phyloP scores from a whole-genome alignment of 2,888 invertebrate genomes.

The Dolichomitus sp. region DNA sequence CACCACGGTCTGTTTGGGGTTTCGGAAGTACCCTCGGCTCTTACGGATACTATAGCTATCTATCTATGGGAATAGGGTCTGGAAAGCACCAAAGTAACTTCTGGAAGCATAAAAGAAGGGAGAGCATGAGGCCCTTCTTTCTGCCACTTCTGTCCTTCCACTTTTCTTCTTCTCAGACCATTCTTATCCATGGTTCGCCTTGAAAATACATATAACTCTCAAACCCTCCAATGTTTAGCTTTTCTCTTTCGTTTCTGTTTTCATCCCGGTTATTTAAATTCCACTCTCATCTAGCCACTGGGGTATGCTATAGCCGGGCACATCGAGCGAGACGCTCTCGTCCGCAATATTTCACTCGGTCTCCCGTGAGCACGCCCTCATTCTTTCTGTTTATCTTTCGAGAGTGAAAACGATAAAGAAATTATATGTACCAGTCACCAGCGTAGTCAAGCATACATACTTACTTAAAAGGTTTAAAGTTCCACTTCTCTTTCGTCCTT shows the following conservation, averaged over 20 bases:
- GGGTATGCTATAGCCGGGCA: background rate
- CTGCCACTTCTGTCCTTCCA: conserved; percentile 26
- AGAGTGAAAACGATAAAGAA: conserved; percentile 14
- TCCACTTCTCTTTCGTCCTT: background rate
- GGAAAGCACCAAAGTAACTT: conserved; percentile 60
- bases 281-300: conserved; percentile 12
- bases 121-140: conserved; percentile 6
- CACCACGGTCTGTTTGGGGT: conserved; percentile 65
- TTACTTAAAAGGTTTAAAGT: conserved; percentile 4
- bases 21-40: conserved; percentile 63
- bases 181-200: background rate
- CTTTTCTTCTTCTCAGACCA: background rate
- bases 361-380: background rate
- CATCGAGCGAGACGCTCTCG: background rate
- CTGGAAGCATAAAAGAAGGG: conserved; percentile 32
- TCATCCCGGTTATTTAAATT: conserved; percentile 31
- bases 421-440: conserved; percentile 5
- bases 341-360: conserved; percentile 14
- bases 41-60: conserved; percentile 52
- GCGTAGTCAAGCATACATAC: background rate
- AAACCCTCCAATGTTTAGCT: conserved; percentile 3
- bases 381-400: conserved; percentile 29
- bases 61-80: conserved; percentile 55
- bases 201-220: background rate
- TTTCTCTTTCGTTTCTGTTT: conserved; percentile 13